Evolutionary conservation across 2,888 invertebrate genomes (phyloP).

Genomic region (Drosophila dives): DNA sequence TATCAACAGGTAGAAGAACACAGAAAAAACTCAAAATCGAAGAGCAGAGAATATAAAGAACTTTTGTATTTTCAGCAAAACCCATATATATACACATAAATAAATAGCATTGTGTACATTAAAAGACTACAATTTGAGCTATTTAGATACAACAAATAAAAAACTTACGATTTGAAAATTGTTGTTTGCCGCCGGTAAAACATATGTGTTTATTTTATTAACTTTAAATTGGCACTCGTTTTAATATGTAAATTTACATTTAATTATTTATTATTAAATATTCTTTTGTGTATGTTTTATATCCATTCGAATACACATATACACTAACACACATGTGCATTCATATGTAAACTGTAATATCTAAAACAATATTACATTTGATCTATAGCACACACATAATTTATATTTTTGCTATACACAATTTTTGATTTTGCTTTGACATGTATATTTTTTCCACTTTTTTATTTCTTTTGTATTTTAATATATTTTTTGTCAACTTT

Average conservation of each 20-base stretch:
- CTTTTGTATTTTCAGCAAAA: conserved; percentile 51
- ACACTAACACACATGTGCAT: background rate
- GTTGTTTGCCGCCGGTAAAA: conserved; percentile 36
- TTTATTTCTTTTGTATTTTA: conserved; percentile 8
- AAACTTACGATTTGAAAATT: conserved; percentile 17
- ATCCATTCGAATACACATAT: background rate
- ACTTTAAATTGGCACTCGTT: background rate
- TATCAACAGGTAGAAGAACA: conserved; percentile 74
- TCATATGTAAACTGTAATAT: conserved; percentile 6
- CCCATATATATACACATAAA: conserved; percentile 6
- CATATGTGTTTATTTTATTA: background rate
- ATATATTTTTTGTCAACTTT: conserved; percentile 30
- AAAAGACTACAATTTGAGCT: background rate
- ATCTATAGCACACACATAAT: background rate
- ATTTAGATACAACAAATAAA: background rate
- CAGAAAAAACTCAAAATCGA: conserved; percentile 33
- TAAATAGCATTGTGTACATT: conserved; percentile 22
- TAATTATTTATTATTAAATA: background rate
- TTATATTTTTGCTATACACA: background rate
- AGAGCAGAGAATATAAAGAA: conserved; percentile 57
- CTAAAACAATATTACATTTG: conserved; percentile 9
- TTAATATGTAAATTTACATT: conserved; percentile 2
- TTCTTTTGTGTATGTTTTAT: background rate
- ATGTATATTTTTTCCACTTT: background rate
- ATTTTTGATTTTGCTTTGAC: conserved; percentile 3